Evolutionary conservation across 2,888 invertebrate species (phyloP).

Genomic region (Drosophila niveifrons): DNA sequence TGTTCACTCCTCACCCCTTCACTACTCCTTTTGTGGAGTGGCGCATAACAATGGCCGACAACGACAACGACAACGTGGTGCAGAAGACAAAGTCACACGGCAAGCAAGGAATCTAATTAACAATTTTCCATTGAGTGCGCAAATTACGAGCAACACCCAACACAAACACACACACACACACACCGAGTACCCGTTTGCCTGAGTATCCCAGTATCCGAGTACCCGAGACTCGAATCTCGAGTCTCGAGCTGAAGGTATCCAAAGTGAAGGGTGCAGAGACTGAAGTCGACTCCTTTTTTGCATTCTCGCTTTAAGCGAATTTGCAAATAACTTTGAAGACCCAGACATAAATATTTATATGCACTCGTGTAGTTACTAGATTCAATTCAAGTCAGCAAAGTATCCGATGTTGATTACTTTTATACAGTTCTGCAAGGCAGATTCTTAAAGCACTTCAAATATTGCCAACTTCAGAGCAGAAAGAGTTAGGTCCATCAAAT

Average conservation of each 20-base stretch:
- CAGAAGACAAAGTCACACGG: slow-evolving; percentile 79
- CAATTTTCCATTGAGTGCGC: slow-evolving; percentile 86
- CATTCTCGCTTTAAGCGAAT: not conserved
- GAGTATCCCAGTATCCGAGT: not conserved
- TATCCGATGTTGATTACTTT: not conserved
- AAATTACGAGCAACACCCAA: slow-evolving; percentile 82
- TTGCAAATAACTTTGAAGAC: not conserved
- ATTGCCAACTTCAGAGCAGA: too few species aligned
- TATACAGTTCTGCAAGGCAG: not conserved
- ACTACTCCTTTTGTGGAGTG: not conserved
- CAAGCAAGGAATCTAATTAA: slow-evolving; percentile 85
- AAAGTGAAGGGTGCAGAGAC: not conserved
- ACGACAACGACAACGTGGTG: slow-evolving; percentile 39
- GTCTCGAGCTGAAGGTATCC: not conserved
- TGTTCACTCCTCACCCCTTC: not conserved
- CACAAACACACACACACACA: not conserved
- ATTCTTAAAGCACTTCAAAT: not conserved
- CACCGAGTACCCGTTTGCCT: too few species aligned
- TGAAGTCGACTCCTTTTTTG: not conserved
- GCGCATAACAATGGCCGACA: slow-evolving; percentile 63
- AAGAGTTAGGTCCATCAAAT: too few species aligned
- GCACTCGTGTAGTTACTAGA: not conserved
- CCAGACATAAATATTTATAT: slow-evolving; percentile 2
- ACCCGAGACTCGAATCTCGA: not conserved
- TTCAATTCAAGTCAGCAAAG: not conserved